A percentile compares a stretch with the other conserved stretches of the same genome.
These are phyloP conservation scores for Coluber constrictor DNA, from an alignment of 2,797 vertebrate genomes.

Conservation along the genomic window DNA sequence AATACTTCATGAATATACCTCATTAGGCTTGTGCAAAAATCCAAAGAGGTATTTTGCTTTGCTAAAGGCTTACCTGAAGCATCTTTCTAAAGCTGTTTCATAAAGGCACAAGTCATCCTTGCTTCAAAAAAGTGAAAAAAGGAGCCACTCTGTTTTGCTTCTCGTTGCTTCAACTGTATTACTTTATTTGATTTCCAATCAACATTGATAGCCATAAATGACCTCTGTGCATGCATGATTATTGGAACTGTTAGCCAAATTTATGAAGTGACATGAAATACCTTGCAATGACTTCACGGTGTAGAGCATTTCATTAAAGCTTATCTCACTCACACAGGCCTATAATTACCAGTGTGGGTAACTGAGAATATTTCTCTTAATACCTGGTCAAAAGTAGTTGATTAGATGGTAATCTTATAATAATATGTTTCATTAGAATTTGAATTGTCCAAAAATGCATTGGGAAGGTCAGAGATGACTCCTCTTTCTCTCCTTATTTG, in stretches of 20 bases:
- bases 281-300: background rate
- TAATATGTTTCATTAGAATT: background rate
- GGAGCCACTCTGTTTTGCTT: background rate
- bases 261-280: background rate
- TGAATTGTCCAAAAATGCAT: background rate
- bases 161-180: background rate
- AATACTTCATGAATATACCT: background rate
- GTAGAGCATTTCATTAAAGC: background rate
- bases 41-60: background rate
- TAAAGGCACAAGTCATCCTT: background rate
- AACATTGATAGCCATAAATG: background rate
- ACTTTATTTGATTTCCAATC: background rate
- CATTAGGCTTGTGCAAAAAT: background rate
- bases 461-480: background rate
- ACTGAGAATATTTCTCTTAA: background rate
- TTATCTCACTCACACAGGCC: background rate
- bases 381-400: background rate
- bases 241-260: background rate
- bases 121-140: background rate
- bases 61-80: background rate
- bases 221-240: background rate
- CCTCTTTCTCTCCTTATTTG: background rate
- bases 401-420: background rate
- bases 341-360: background rate
- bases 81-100: background rate